Evolutionary conservation across 2,113 vertebrate species (phyloP).

Genomic region (Heloderma charlesbogerti): DNA sequence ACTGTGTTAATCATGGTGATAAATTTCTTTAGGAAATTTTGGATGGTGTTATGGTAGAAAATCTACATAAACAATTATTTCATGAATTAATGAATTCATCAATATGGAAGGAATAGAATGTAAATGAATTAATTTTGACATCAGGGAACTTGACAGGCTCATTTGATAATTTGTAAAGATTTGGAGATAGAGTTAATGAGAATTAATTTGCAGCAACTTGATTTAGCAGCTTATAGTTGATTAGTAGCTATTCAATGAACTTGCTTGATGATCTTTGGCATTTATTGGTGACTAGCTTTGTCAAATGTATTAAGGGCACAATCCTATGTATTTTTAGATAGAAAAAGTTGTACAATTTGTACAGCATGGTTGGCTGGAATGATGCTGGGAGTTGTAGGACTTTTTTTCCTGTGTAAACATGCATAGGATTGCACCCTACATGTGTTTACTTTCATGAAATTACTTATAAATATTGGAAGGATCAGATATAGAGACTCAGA

Average conservation of each 20-base stretch:
- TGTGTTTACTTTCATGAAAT: neutral
- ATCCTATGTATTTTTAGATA: too few relatives aligned
- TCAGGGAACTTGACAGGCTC: neutral
- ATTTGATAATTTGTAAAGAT: constrained; percentile 12
- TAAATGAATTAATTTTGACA: neutral
- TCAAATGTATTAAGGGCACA: neutral
- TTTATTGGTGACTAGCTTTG: neutral
- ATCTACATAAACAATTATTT: neutral
- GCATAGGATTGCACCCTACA: too few relatives aligned
- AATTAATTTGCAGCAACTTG: neutral
- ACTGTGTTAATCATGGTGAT: neutral
- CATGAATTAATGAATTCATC: neutral
- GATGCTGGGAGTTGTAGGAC: too few relatives aligned
- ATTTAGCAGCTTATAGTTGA: neutral
- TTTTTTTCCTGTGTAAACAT: too few relatives aligned
- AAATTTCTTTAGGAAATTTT: neutral
- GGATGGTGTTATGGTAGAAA: neutral
- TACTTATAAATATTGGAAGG: neutral
- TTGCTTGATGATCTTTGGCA: neutral
- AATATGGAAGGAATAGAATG: constrained; percentile 1
- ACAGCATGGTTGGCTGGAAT: too few relatives aligned
- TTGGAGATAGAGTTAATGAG: neutral
- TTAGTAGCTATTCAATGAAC: neutral
- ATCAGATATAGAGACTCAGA: neutral
- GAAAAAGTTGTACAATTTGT: too few relatives aligned